Conservation (phyloP, 2,113 vertebrate genomes). For the Bucco capensis region DNA sequence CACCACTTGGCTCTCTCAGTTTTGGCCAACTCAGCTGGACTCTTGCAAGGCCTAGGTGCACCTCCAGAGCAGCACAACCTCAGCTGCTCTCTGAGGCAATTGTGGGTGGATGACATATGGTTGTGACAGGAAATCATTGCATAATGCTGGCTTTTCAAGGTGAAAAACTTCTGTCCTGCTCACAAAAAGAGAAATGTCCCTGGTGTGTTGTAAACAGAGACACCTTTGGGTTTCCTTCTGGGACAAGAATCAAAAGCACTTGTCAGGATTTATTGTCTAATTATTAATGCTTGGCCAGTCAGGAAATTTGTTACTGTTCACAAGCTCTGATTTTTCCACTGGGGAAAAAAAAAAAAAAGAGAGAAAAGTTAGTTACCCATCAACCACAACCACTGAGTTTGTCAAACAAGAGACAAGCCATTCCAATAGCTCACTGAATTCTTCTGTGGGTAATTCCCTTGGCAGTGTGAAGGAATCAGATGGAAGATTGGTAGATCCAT, state of each 20-base stretch:
- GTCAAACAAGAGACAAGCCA: neutral
- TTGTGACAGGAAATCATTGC: conserved; percentile 54
- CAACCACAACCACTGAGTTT: neutral
- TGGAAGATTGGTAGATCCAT: neutral
- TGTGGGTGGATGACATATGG: conserved; percentile 28
- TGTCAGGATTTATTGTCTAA: conserved; percentile 35
- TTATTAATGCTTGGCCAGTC: neutral
- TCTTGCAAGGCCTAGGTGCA: neutral
- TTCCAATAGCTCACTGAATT: neutral
- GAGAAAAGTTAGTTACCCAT: conserved; percentile 45
- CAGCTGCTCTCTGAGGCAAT: conserved; percentile 41
- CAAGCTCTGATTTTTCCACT: conserved; percentile 35
- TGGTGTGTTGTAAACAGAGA: neutral
- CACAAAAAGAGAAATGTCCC: neutral
- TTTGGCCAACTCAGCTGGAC: neutral
- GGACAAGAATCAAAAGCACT: conserved; percentile 24
- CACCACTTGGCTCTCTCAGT: neutral
- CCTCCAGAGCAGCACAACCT: conserved; percentile 1
- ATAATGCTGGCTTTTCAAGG: neutral
- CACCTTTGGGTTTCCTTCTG: neutral
- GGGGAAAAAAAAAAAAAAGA: neutral
- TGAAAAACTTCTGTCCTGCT: neutral
- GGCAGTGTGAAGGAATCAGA: neutral
- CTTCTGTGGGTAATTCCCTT: neutral
- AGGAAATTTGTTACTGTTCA: conserved; percentile 17